phyloP scores from a whole-genome alignment of 2,888 invertebrate species.

The Ceriagrion tenellum region DNA sequence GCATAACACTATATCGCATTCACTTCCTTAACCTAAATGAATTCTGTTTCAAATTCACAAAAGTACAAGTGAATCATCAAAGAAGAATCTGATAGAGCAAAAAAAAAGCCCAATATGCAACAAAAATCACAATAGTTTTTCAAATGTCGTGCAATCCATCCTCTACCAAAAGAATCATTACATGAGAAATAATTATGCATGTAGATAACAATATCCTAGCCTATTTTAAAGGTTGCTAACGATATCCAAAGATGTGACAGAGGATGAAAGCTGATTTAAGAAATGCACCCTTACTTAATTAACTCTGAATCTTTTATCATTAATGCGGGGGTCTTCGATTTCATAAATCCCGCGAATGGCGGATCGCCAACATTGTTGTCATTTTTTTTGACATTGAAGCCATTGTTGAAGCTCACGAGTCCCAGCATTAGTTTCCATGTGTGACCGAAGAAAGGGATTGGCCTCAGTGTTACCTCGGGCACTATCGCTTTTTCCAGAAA shows the following conservation, averaged over 20 bases:
- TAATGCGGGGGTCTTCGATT: not conserved
- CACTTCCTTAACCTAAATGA: too few species aligned
- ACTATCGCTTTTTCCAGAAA: not conserved
- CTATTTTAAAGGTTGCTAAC: too few species aligned
- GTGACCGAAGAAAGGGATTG: not conserved
- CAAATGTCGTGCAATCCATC: too few species aligned
- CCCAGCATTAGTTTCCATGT: not conserved
- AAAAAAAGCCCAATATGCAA: too few species aligned
- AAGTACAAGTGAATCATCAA: too few species aligned
- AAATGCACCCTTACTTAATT: not conserved
- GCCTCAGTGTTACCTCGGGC: not conserved
- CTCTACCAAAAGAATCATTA: too few species aligned
- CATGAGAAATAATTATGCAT: too few species aligned
- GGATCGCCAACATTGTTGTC: not conserved
- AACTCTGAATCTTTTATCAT: slow-evolving; percentile 25
- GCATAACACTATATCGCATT: too few species aligned
- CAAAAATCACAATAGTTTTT: too few species aligned
- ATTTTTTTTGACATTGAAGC: not conserved
- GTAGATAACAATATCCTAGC: too few species aligned
- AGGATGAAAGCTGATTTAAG: not conserved
- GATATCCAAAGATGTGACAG: not conserved
- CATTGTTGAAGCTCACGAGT: not conserved
- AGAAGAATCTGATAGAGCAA: too few species aligned
- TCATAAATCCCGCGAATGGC: not conserved
- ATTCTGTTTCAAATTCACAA: too few species aligned